Evolutionary conservation across 35 echinoderm and acorn worm genomes (phyloP).

Genomic region (Anneissia japonica): DNA sequence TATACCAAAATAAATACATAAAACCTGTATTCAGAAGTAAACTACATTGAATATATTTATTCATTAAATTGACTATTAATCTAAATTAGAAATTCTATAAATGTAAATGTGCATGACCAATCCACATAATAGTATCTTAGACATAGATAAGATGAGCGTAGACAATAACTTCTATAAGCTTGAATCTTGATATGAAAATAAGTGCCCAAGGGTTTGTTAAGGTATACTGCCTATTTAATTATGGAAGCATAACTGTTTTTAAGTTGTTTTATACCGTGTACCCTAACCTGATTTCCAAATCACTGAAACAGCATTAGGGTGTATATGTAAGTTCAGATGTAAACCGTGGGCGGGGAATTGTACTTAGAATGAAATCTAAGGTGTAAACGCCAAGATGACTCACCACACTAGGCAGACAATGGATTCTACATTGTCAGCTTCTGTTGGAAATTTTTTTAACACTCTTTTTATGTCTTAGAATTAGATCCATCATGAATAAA

Average conservation of each 20-base stretch:
- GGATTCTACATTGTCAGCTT: background rate
- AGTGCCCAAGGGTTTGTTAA: background rate
- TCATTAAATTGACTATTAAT: no score
- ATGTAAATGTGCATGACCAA: no score
- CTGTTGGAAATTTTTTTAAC: background rate
- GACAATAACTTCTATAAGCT: no score
- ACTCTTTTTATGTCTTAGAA: no score
- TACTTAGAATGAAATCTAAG: background rate
- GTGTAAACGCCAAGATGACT: background rate
- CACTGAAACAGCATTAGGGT: background rate
- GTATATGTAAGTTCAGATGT: background rate
- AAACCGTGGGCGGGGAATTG: background rate
- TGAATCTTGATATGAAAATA: no score
- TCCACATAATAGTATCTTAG: no score
- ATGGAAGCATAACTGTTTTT: background rate
- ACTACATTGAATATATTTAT: no score
- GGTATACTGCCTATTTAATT: background rate
- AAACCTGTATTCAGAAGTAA: no score
- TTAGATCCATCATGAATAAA: no score
- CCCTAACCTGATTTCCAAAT: background rate
- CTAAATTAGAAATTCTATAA: no score
- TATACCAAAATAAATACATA: no score
- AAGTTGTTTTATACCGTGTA: background rate
- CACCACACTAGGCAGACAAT: background rate
- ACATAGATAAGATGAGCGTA: no score